phyloP scores from a whole-genome alignment of 2,888 invertebrate genomes.

The Drosophila putrida region DNA sequence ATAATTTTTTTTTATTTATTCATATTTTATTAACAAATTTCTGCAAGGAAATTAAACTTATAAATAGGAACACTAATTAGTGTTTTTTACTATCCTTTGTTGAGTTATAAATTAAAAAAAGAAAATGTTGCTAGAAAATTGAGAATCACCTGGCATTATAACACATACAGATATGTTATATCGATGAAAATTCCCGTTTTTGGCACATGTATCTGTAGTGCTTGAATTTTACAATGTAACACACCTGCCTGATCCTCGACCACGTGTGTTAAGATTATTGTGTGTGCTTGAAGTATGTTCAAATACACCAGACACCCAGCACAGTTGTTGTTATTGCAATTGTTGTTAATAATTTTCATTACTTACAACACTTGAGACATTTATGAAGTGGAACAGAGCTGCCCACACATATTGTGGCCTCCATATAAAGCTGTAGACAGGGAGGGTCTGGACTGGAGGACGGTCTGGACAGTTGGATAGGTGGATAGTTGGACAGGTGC shows the following conservation, averaged over 20 bases:
- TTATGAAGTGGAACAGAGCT: constrained; percentile 61
- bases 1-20: no score
- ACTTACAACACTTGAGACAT: constrained; percentile 71
- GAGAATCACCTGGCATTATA: no score
- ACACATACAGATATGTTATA: not conserved
- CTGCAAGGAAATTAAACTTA: no score
- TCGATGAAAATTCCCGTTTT: not conserved
- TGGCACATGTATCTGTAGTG: not conserved
- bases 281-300: constrained; percentile 21
- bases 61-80: no score
- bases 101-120: no score
- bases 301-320: not conserved
- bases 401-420: constrained; percentile 22
- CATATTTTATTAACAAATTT: no score
- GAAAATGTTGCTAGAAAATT: no score
- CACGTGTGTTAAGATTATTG: constrained; percentile 50
- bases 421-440: constrained; percentile 21
- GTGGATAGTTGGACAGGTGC: constrained; percentile 12
- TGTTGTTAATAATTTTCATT: constrained; percentile 38
- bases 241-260: constrained; percentile 53
- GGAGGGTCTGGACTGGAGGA: not conserved
- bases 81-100: no score
- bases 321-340: constrained; percentile 12
- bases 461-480: not conserved
- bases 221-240: constrained; percentile 25